Base-by-base conservation (phyloP, 2,888 invertebrate genomes). In the Hyalella azteca region DNA sequence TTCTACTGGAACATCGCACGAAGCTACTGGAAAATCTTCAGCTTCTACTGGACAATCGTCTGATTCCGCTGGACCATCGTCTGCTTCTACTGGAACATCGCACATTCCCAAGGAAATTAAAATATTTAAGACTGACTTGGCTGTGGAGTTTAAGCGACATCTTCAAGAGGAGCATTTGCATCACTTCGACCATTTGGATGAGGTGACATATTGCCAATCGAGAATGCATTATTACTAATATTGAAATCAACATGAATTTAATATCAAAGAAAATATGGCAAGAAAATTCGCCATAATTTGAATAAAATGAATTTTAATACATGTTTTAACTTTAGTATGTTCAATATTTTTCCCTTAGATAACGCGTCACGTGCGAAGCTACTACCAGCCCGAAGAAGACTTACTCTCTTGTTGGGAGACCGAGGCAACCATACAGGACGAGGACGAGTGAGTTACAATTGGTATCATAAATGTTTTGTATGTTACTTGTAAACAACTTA, bases 131-230 rank as follows among this genome's bases (percentile, higher is more conserved):
- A 91, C 91, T 13, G 93, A 94, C 87, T 90, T 91, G 86, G 91
- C 93, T 13, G 90, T 91, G 80, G 92, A 92, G 45, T 91, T 93
- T 80, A 91, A 92, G 54, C 90, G 89, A 9, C 94, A 94, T 88
- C 88, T 93, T 60, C 87, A 90, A 29, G 86, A 89, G 0, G 87
- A 86, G 1, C 94, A 94, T 87, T 85, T 89, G 0, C 88, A 90
- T 45, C 87, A 88, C 84, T 93, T 89, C 84, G 86, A 90, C 81
- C 88, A 88, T 75, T 89, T 90, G 79, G 86, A 4, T 86, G 86
- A 77, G 87, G 88, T 77, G 88, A 89, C 85, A 85, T 86, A 54
- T 85, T 22, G 41, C 59, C 66, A 54, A 76, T 81, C 40, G 1
- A 19, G 5, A 11, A 11, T n/a, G 32, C n/a, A 19, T 54, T 54